These are phyloP conservation scores for Panopea generosa DNA, from an alignment of 2,888 invertebrate genomes.

Conservation along the genomic window DNA sequence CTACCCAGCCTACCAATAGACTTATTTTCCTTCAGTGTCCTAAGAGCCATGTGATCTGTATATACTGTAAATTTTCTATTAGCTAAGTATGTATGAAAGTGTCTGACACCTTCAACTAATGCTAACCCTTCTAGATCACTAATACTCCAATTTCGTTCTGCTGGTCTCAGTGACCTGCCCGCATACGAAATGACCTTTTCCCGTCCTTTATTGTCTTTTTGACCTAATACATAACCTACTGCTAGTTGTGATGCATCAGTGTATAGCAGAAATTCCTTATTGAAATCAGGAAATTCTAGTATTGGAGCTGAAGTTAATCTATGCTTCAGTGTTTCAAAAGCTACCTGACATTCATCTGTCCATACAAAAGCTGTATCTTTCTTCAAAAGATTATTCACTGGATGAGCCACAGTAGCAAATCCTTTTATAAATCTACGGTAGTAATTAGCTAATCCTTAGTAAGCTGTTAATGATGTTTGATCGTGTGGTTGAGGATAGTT, in stretches of 20 bases:
- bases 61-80: constrained; percentile 47
- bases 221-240: constrained; percentile 38
- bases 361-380: constrained; percentile 38
- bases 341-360: constrained; percentile 23
- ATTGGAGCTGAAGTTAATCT: constrained; percentile 15
- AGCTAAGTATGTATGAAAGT: constrained; percentile 58
- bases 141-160: constrained; percentile 51
- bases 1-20: constrained; percentile 43
- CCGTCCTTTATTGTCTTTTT: constrained; percentile 20
- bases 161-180: constrained; percentile 42
- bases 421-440: constrained; percentile 48
- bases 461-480: constrained; percentile 40
- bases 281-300: constrained; percentile 33
- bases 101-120: constrained; percentile 53
- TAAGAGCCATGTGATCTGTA: constrained; percentile 62
- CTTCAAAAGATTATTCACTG: constrained; percentile 46
- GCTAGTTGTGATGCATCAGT: constrained; percentile 34
- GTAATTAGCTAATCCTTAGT: constrained; percentile 47
- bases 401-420: constrained; percentile 40
- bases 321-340: constrained; percentile 25
- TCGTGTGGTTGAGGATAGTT: constrained; percentile 42
- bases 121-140: constrained; percentile 60
- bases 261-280: constrained; percentile 26
- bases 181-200: constrained; percentile 58
- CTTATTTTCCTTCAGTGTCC: constrained; percentile 53